A percentile compares a stretch with the other conserved stretches of the same genome.
Conservation (phyloP, 2,888 invertebrate genomes). For the Drosophila kambysellisi region DNA sequence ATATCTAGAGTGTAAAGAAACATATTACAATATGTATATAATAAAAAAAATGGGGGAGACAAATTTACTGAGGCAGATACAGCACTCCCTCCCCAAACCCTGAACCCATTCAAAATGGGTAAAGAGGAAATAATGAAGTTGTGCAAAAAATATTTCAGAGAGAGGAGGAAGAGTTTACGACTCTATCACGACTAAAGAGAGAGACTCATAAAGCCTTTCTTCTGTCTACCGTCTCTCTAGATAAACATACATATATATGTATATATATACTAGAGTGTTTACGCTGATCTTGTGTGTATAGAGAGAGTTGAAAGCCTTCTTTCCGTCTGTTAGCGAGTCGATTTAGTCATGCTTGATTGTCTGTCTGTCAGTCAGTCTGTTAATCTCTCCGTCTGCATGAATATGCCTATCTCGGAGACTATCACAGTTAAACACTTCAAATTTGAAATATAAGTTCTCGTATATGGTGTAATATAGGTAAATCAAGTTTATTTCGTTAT, state of each 20-base stretch:
- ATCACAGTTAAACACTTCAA: neutral
- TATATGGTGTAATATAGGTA: neutral
- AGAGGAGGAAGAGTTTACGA: neutral
- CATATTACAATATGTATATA: conserved; percentile 9
- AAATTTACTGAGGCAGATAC: conserved; percentile 45
- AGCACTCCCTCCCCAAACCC: neutral
- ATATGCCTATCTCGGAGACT: neutral
- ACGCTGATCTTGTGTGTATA: neutral
- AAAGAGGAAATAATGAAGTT: neutral
- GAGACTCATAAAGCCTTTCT: neutral
- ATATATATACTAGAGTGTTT: neutral
- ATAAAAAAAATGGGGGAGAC: conserved; percentile 24
- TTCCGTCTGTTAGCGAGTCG: neutral
- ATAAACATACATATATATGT: neutral
- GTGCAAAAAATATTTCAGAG: neutral
- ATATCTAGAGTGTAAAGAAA: neutral
- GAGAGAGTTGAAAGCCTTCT: neutral
- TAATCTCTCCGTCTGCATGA: too few relatives aligned
- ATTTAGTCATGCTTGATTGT: neutral
- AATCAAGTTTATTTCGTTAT: neutral
- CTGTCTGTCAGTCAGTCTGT: neutral
- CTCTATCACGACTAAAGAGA: neutral
- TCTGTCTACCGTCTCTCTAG: neutral
- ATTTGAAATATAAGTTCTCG: neutral
- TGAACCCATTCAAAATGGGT: neutral